Evolutionary conservation across 2,888 invertebrate genomes (phyloP), one percentile per base, ranked within the genome.

Genomic region (Lucinisca nassula): DNA sequence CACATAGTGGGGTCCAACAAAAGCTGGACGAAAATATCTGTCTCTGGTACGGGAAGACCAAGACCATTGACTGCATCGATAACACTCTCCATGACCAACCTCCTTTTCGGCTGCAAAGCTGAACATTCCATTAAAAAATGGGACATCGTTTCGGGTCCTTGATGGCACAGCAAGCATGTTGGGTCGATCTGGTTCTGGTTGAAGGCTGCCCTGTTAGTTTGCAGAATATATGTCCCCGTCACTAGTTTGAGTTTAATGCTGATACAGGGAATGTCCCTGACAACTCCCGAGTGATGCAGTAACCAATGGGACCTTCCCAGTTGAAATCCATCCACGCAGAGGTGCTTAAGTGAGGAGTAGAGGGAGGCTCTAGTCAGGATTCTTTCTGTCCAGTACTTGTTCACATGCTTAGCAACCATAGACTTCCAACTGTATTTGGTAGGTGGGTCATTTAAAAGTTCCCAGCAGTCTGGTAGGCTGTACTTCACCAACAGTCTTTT

Each of bases 401-500:
- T 55, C 21, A 55, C 55, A 55, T 55, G 55, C 55, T 55, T 55
- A 21, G 8, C 21, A 4, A 55, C 55, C 10, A 14, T 8, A 4
- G 17, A n/a, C 21, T 55, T 55, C 55, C 55, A 55, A 3, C 8
- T 17, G 32, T 6, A 6, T n/a, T 61, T 61, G 51, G 30, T 17
- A 1, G 10, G 61, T 17, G 75, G 81, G 24, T 58, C 12, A 30
- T 61, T 32, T 40, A 82, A 10, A 10, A 40, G n/a, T 8, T 82
- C 24, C 10, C 27, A 24, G n/a, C n/a, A 30, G 0, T 75, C 75
- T 21, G 45, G 67, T 21, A 76, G 70, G 10, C 70, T 70, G 35
- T 82, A 82, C 61, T 82, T 82, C 58, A 61, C 55, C n/a, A 76
- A 77, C 8, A 82, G 17, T 21, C 24, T 76, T 1, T 70, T 49